Evolutionary conservation across 2,888 invertebrate species (phyloP).

Genomic region (Cancer borealis): DNA sequence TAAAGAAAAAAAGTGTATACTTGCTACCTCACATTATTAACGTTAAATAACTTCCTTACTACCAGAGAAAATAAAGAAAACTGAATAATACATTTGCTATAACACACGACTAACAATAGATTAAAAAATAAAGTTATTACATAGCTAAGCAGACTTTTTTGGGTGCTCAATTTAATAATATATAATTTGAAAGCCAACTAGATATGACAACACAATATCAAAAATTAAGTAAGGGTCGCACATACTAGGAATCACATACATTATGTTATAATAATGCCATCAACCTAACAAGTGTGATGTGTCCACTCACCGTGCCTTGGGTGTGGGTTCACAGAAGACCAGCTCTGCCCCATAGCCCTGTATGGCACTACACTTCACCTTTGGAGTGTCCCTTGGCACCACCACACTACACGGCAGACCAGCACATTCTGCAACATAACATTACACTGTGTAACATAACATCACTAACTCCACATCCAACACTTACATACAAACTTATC

Average conservation of each 20-base stretch:
- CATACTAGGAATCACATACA: background rate
- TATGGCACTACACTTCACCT: conserved; percentile 80
- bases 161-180: background rate
- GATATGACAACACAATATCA: background rate
- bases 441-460: background rate
- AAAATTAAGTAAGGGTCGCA: background rate
- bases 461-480: too few species aligned
- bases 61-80: too few species aligned
- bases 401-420: conserved; percentile 81
- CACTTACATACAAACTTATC: background rate
- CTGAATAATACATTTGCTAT: background rate
- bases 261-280: background rate
- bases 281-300: background rate
- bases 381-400: conserved; percentile 80
- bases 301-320: conserved; percentile 78
- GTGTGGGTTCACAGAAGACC: conserved; percentile 80
- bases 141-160: background rate
- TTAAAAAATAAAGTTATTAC: background rate
- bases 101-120: background rate
- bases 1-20: background rate
- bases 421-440: conserved; percentile 65
- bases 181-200: background rate
- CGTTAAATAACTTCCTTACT: background rate
- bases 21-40: background rate
- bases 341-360: conserved; percentile 80